phyloP scores from a whole-genome alignment of 2,797 vertebrate genomes.

The Pseudochirops corinnae region DNA sequence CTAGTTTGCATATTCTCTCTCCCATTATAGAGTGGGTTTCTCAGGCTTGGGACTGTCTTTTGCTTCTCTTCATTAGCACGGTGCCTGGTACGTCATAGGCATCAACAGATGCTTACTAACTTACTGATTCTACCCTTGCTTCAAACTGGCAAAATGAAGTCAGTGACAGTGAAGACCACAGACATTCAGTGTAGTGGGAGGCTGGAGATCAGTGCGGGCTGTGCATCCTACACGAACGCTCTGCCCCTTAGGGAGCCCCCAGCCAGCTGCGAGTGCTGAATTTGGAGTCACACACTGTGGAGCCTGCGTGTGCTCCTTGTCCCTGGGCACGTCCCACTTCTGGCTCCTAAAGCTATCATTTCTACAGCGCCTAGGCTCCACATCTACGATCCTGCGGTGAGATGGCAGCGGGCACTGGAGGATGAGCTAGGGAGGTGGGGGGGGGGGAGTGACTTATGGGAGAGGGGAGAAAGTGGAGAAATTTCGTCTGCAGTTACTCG shows the following conservation, averaged over 20 bases:
- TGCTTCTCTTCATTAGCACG: not conserved
- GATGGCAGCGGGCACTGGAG: not conserved
- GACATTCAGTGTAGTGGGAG: not conserved
- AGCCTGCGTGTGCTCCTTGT: not conserved
- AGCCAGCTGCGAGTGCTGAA: not conserved
- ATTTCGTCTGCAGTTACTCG: not conserved
- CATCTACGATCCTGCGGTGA: not conserved
- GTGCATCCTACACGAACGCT: fast-evolving
- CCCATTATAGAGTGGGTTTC: not conserved
- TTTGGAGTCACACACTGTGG: not conserved
- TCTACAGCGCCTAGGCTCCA: not conserved
- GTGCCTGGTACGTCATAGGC: not conserved
- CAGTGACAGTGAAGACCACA: not conserved
- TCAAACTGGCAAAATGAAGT: not conserved
- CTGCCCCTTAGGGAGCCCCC: not conserved
- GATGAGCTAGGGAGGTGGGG: not conserved
- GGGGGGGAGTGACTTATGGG: fast-evolving
- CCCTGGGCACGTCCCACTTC: not conserved
- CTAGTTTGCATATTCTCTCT: not conserved
- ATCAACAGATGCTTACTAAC: not conserved
- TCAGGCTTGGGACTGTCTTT: not conserved
- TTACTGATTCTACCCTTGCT: not conserved
- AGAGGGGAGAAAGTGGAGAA: not conserved
- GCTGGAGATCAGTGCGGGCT: not conserved
- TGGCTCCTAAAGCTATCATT: not conserved